Evolutionary conservation across 2,797 vertebrate species (phyloP), one percentile per base, ranked within the genome.

Genomic region (Alcedo atthis): DNA sequence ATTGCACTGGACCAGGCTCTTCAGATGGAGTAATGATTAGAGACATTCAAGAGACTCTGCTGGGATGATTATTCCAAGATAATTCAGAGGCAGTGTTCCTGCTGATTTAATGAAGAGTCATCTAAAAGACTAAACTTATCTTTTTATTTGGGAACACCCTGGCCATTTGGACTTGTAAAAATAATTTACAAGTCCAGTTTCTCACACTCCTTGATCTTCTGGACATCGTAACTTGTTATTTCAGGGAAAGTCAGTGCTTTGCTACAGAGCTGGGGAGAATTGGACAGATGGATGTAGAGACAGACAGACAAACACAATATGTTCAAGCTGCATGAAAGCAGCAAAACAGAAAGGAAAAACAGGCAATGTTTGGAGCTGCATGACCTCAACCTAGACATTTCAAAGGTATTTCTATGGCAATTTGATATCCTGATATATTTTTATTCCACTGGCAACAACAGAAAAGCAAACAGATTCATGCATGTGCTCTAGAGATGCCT

Each of bases 401-500:
- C 93, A 95, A 95, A 96, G 87, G 70, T 95, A 84, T 93, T 92
- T 92, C 58, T 30, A 85, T 32, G 73, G 90, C 53, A 93, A 94
- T 85, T 54, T 94, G 92, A 96, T 95, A 95, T 80, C 87, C 67
- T 92, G 85, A 71, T 86, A 93, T 37, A 90, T 77, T 95, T 91
- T 90, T 93, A 91, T 90, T 93, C 80, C 71, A 80, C 87, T 91
- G 80, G 91, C 85, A 95, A 92, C 77, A 92, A 95, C 63, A 89
- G 91, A 95, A 94, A 95, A 95, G 68, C 89, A 95, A 93, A 95
- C 61, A 80, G 64, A 96, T 85, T 92, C 89, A 93, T 84, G 95
- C 89, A 87, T 89, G 84, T 94, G 79, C 89, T 93, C 89, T 67
- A 80, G 70, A 95, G 95, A 95, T 95, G 59, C 26, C 58, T 85